phyloP scores from a whole-genome alignment of 2,797 vertebrate genomes.

The Liasis olivaceus region DNA sequence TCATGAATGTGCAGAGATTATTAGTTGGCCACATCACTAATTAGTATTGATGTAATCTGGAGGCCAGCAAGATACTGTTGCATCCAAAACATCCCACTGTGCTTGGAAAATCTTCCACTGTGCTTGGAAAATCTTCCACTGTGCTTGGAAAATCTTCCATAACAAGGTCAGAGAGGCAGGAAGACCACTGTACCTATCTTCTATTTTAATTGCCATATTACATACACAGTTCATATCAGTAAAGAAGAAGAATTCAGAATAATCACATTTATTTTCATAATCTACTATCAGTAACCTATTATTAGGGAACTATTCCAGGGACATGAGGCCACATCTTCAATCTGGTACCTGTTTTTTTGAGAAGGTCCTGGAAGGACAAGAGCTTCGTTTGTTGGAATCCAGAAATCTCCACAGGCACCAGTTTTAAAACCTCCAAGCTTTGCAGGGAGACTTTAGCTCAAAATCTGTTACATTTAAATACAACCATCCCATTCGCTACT shows the following conservation, averaged over 20 bases:
- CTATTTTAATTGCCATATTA: neutral
- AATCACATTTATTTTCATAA: neutral
- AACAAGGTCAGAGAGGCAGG: neutral
- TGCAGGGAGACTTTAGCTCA: neutral
- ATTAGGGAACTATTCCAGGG: neutral
- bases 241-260: neutral
- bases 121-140: neutral
- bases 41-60: constrained; percentile 16
- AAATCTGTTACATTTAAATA: neutral
- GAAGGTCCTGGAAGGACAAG: neutral
- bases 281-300: neutral
- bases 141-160: neutral
- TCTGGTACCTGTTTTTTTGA: neutral
- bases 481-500: neutral
- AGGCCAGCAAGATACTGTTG: neutral
- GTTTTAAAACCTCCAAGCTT: neutral
- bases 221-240: neutral
- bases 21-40: constrained; percentile 1
- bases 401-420: neutral
- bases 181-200: neutral
- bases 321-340: neutral
- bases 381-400: neutral
- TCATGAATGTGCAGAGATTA: neutral
- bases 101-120: neutral
- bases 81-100: neutral